Evolutionary conservation across 2,888 invertebrate species (phyloP).

Genomic region (Spicauda simplicius): DNA sequence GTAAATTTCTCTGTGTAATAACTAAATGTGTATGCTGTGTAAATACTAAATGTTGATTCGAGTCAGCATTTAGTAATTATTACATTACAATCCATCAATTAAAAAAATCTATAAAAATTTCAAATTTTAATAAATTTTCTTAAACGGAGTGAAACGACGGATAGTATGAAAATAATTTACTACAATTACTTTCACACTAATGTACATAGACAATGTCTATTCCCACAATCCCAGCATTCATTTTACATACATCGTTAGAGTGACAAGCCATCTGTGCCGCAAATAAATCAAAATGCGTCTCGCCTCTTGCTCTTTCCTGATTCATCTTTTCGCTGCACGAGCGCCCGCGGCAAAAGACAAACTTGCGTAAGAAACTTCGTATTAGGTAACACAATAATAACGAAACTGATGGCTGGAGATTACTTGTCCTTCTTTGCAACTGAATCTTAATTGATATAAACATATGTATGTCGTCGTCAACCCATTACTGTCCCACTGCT

Average conservation of each 20-base stretch:
- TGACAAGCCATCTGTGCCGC: slow-evolving; percentile 10
- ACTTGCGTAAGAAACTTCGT: slow-evolving; percentile 12
- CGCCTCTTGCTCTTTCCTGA: slow-evolving; percentile 18
- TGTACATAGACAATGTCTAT: not conserved
- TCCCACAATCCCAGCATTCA: slow-evolving; percentile 10
- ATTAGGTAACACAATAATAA: slow-evolving; percentile 27
- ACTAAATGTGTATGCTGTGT: too few relatives aligned
- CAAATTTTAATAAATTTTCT: too few relatives aligned
- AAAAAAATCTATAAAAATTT: too few relatives aligned
- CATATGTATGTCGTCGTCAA: too few relatives aligned
- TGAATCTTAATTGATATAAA: not conserved
- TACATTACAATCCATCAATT: too few relatives aligned
- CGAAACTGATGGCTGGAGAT: slow-evolving; percentile 13
- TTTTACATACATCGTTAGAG: not conserved
- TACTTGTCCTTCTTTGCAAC: not conserved
- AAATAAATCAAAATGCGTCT: slow-evolving; percentile 15
- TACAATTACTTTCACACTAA: not conserved
- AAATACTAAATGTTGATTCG: too few relatives aligned
- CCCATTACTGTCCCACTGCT: too few relatives aligned
- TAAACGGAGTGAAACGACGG: too few relatives aligned
- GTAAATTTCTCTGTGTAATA: too few relatives aligned
- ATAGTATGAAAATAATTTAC: too few relatives aligned
- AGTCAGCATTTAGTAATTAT: too few relatives aligned
- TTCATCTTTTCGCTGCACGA: slow-evolving; percentile 16
- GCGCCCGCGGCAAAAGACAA: slow-evolving; percentile 4